phyloP scores from a whole-genome alignment of 2,888 invertebrate genomes.

The Leucophenga maculata region DNA sequence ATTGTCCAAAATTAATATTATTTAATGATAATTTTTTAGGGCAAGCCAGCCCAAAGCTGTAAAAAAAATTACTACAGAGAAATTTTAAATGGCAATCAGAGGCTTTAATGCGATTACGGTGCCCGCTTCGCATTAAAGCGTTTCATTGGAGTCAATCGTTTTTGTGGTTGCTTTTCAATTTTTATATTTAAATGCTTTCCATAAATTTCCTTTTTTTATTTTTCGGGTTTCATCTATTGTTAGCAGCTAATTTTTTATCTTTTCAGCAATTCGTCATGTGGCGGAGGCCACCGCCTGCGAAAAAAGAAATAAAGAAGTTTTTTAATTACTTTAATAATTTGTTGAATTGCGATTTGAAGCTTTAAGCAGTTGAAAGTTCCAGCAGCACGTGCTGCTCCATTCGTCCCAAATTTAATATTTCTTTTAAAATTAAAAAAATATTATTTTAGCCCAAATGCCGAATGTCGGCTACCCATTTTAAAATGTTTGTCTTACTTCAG shows the following conservation, averaged over 20 bases:
- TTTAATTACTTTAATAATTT: constrained; percentile 1
- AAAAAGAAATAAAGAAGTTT: too few species aligned
- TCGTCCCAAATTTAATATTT: not conserved
- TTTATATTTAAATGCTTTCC: not conserved
- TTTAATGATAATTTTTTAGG: too few species aligned
- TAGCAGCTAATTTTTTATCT: too few species aligned
- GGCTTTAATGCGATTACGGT: constrained; percentile 53
- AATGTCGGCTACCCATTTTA: too few species aligned
- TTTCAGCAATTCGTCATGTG: too few species aligned
- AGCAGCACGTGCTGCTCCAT: not conserved
- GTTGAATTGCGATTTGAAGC: not conserved
- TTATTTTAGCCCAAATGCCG: not conserved
- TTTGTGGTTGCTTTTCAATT: not conserved
- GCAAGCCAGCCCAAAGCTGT: too few species aligned
- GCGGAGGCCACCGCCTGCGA: too few species aligned
- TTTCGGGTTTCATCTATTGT: too few species aligned
- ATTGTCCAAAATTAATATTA: too few species aligned
- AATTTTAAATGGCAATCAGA: constrained; percentile 48
- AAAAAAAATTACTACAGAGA: not conserved
- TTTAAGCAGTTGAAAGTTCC: not conserved
- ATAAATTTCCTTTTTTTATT: too few species aligned
- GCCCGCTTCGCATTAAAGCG: constrained; percentile 25
- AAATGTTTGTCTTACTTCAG: too few species aligned
- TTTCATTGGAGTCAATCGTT: not conserved
- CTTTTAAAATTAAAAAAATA: constrained; percentile 33